phyloP scores from a whole-genome alignment of 2,113 vertebrate genomes.

The Martes martes region DNA sequence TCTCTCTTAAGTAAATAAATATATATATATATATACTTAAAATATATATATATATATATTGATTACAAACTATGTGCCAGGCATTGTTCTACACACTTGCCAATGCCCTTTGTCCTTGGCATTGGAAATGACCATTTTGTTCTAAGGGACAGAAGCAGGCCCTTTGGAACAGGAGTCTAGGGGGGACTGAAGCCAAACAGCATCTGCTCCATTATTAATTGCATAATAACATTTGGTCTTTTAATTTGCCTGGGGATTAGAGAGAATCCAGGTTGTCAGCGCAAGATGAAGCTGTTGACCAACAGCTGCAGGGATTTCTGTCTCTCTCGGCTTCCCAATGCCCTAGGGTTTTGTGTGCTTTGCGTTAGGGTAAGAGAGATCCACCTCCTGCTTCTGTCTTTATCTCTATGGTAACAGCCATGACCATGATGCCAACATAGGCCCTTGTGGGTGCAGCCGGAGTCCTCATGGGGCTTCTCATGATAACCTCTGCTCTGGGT shows the following conservation, averaged over 20 bases:
- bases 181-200: slow-evolving; percentile 4
- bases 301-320: neutral
- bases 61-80: neutral
- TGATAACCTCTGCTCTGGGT: neutral
- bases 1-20: neutral
- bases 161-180: neutral
- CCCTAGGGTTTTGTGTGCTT: slow-evolving; percentile 7
- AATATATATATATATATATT: neutral
- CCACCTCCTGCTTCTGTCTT: neutral
- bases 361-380: neutral
- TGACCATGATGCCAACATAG: neutral
- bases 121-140: neutral
- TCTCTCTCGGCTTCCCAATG: neutral
- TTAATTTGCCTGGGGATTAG: slow-evolving; percentile 59
- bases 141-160: neutral
- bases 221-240: slow-evolving; percentile 48
- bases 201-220: slow-evolving; percentile 64
- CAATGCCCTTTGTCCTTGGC: neutral
- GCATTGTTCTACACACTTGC: neutral
- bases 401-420: neutral
- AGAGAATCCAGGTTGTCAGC: slow-evolving; percentile 35
- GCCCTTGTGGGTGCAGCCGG: neutral
- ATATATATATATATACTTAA: too few species aligned
- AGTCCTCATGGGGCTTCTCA: neutral
- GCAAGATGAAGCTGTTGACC: neutral